Conservation (phyloP, 2,888 invertebrate genomes). For the Danaus chrysippus region DNA sequence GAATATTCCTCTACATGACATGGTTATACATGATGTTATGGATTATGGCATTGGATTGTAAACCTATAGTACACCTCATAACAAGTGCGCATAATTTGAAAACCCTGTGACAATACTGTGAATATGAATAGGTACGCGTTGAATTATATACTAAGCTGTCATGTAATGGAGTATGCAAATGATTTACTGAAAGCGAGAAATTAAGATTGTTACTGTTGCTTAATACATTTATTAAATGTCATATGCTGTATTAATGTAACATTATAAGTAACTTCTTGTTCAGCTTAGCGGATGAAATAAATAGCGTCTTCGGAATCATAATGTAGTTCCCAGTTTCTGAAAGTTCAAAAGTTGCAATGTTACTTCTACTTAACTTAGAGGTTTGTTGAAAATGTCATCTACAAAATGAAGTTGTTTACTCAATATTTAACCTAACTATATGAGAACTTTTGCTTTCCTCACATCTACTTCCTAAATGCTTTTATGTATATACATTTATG, state of each 20-base stretch:
- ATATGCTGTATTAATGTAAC: conserved; percentile 8
- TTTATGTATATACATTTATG: conserved; percentile 68
- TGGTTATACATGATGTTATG: conserved; percentile 72
- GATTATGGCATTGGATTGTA: conserved; percentile 67
- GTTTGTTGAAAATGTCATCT: conserved; percentile 16
- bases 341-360: conserved; percentile 7
- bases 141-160: conserved; percentile 33
- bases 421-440: conserved; percentile 18
- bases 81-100: conserved; percentile 57
- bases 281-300: conserved; percentile 62
- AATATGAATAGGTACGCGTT: conserved; percentile 51
- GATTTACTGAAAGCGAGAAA: conserved; percentile 47
- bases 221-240: too few relatives aligned
- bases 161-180: conserved; percentile 44
- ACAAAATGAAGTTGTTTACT: conserved; percentile 23
- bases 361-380: conserved; percentile 2
- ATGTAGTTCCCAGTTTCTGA: conserved; percentile 5
- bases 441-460: conserved; percentile 53
- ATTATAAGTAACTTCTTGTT: conserved; percentile 33
- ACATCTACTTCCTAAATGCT: conserved; percentile 60
- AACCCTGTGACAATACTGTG: conserved; percentile 56
- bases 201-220: conserved; percentile 51
- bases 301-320: conserved; percentile 58
- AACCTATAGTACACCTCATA: conserved; percentile 65
- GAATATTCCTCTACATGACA: conserved; percentile 61